Base-by-base conservation (phyloP, 2,888 invertebrate genomes). In the Byasa hedistus region DNA sequence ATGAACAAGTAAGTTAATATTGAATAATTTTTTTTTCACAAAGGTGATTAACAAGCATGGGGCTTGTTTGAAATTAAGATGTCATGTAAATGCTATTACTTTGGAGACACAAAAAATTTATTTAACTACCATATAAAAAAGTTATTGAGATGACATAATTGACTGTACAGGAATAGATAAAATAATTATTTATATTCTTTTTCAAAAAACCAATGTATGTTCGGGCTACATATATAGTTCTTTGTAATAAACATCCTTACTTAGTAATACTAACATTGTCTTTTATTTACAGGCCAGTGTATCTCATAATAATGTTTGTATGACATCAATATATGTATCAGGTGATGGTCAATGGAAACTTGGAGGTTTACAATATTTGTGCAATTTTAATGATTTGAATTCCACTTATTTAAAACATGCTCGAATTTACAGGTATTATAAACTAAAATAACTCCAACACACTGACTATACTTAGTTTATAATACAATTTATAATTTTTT, bases 341-440 rank as follows among this genome's bases (percentile, higher is more conserved):
- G 93, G 94, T 21, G 96, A 97, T 86, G 97, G 97, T 0, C 94
- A 94, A 67, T 98, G 98, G 98, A 96, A 96, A 79, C 91, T 98
- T 39, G 97, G 96, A 17, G 97, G 97, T 5, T 92, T 98, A 78
- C 97, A 98, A 82, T 96, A 95, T 81, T 91, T 96, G 17, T 96
- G 95, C 84, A 92, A 93, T 72, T 94, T 94, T 74, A 90, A 88
- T 66, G 96, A 96, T 70, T 83, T 96, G 21, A 95, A 93, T 58
- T 81, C 92, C 62, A 92, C 93, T 54, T 94, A 95, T 77, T 87
- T 96, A 57, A 94, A 93, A 77, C 94, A 95, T 84, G 93, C 95
- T 19, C 93, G 93, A 78, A 91, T 92, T 68, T 93, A 94, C 75
- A 91, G 92, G 92, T 92, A 77, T 60, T 7, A 59, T n/a, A 32